Conservation (phyloP, 2,797 vertebrate genomes). For the Notolepis coatsorum region DNA sequence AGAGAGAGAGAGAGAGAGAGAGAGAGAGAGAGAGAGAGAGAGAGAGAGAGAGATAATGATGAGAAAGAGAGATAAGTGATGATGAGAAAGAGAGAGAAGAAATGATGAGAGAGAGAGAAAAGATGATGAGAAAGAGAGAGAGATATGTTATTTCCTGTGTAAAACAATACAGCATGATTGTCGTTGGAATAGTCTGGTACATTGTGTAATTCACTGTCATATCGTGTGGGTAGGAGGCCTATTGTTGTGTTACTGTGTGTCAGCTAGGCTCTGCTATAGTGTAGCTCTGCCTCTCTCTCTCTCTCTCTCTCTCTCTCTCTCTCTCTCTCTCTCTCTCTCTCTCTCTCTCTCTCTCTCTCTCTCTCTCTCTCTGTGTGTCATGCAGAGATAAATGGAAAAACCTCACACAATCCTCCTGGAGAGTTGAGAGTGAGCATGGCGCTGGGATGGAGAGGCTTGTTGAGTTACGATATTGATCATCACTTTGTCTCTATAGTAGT, state of each 20-base stretch:
- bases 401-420: conserved; percentile 37
- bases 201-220: conserved; percentile 41
- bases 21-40: too few species aligned
- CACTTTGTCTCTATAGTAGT: conserved; percentile 3
- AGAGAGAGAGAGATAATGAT: too few species aligned
- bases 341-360: conserved; percentile 9
- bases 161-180: conserved; percentile 19
- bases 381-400: conserved; percentile 25
- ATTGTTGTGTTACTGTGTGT: conserved; percentile 32
- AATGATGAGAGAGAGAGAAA: too few species aligned
- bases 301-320: too few species aligned
- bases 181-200: conserved; percentile 11
- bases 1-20: too few species aligned
- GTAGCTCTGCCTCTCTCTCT: conserved; percentile 19
- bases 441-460: conserved; percentile 43
- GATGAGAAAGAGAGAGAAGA: too few species aligned
- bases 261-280: conserved; percentile 24
- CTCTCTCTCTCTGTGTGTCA: conserved; percentile 25
- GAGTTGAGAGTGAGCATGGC: conserved; percentile 37
- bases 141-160: too few species aligned
- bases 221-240: conserved; percentile 33
- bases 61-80: too few species aligned
- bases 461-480: conserved; percentile 58
- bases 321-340: conserved; percentile 21
- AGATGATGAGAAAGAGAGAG: too few species aligned